Conservation (phyloP, 2,797 vertebrate genomes). For the Halcyon badia region DNA sequence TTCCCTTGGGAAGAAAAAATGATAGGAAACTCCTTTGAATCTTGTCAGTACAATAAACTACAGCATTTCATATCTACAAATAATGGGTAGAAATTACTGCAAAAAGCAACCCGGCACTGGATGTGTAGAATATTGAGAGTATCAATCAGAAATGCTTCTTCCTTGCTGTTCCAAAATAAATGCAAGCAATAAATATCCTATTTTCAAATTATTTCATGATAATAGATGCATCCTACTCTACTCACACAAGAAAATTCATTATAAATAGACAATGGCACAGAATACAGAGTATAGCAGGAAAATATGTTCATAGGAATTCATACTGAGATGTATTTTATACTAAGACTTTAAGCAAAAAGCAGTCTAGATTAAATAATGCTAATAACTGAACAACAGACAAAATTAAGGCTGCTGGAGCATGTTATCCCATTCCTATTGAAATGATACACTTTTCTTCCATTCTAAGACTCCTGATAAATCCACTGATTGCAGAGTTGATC, state of each 20-base stretch:
- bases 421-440: background rate
- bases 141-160: constrained; percentile 32
- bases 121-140: constrained; percentile 31
- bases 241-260: background rate
- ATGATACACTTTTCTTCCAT: background rate
- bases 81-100: constrained; percentile 37
- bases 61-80: background rate
- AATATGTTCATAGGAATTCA: background rate
- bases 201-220: constrained; percentile 40
- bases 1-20: constrained; percentile 40
- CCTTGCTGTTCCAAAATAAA: constrained; percentile 32
- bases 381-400: background rate
- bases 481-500: background rate
- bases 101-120: background rate
- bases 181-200: constrained; percentile 11
- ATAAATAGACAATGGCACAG: background rate
- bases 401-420: background rate
- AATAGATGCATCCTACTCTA: background rate
- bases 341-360: background rate
- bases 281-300: background rate
- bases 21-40: background rate
- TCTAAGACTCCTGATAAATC: background rate
- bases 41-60: constrained; percentile 19
- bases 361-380: background rate
- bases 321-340: background rate